Evolutionary conservation across 2,113 vertebrate species (phyloP), one percentile per base, ranked within the genome.

Genomic region (Holacanthus passer): DNA sequence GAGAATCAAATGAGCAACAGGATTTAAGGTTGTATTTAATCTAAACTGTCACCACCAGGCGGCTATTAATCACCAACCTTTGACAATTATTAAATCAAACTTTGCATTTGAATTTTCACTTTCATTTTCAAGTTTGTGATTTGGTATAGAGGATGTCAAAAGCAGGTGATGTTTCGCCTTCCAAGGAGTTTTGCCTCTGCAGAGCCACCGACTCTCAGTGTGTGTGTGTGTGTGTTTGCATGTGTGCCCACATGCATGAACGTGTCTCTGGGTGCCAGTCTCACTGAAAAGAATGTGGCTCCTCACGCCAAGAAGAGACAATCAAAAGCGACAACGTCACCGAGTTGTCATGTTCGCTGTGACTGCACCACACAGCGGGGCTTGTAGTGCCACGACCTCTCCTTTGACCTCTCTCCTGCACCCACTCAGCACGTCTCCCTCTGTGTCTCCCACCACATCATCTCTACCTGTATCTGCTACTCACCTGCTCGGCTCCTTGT

Each of bases 311-410:
- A 79, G 41, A 75, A 12, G 72, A 91, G 81, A 35, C 68, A 41
- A 92, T 87, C 68, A 48, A 53, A 83, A 77, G 79, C 3, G 91
- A 93, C 88, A 91, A 67, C 29, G 77, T 87, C 81, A 73, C 81
- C 13, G 59, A 83, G 77, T 48, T 74, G 74, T 91, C 88, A 63
- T 58, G 48, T 76, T 78, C 55, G 22, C 79, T 68, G 78, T 63
- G 75, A 76, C 79, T 67, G 77, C 58, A 50, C 53, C 50, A 13
- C 62, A 66, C 48, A 66, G 22, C 3, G 10, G 22, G 20, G 66
- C 66, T 71, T 71, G 67, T 22, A 31, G 24, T 22, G 24, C 24
- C 7, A 56, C 64, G 73, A 90, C 91, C 84, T 88, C 55, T 55
- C 31, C 35, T 67, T 43, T 4, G 22, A 83, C 83, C 83, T 78